phyloP scores from a whole-genome alignment of 1,140 invertebrate genomes.

The Drosophila parvula region DNA sequence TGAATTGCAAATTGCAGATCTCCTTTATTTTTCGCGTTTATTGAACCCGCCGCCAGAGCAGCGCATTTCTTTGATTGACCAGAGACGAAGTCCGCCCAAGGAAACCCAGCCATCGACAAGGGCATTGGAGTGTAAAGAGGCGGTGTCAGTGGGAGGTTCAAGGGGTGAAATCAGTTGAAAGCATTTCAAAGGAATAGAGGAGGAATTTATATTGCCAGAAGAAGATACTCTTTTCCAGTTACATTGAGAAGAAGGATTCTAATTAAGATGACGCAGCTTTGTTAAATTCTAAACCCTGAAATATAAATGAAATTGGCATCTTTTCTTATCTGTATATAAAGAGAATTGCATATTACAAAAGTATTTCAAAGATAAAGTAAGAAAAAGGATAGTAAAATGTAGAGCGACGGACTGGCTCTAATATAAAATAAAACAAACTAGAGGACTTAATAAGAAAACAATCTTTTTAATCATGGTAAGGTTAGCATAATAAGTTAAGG shows the following conservation, averaged over 20 bases:
- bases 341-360: background rate
- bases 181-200: slow-evolving; percentile 17
- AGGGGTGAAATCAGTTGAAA: slow-evolving; percentile 19
- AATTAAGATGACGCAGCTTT: slow-evolving; percentile 9
- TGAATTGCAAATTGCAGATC: slow-evolving; percentile 63
- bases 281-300: background rate
- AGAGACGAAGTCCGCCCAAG: slow-evolving; percentile 22
- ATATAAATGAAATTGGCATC: background rate
- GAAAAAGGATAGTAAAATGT: background rate
- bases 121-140: slow-evolving; percentile 23
- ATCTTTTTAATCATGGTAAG: no score
- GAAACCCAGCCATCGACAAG: slow-evolving; percentile 6
- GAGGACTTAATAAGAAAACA: no score
- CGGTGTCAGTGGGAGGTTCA: background rate
- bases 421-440: no score
- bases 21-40: slow-evolving; percentile 35
- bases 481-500: no score
- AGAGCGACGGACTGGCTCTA: no score
- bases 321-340: background rate
- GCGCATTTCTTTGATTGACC: slow-evolving; percentile 26
- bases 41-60: slow-evolving; percentile 35
- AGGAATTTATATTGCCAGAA: slow-evolving; percentile 17
- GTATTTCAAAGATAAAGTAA: background rate
- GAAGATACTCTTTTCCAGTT: slow-evolving; percentile 10
- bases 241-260: background rate